Conservation (phyloP, 2,113 vertebrate genomes). For the Cyanocitta stelleri region DNA sequence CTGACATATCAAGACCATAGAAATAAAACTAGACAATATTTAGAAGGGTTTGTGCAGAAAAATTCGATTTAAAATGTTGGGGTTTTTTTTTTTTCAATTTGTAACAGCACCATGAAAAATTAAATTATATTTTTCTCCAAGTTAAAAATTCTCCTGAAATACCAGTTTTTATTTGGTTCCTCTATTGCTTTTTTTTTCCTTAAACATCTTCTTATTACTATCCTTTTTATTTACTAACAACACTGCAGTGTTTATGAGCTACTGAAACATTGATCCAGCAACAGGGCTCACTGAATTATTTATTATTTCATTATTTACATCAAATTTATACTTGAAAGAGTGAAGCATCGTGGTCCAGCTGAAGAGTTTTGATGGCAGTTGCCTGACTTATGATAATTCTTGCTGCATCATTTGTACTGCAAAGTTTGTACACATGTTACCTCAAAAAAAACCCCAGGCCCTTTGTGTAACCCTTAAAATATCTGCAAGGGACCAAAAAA, state of each 20-base stretch:
- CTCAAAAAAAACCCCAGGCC: not conserved
- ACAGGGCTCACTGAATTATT: not conserved
- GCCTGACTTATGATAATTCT: not conserved
- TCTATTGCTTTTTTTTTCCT: not conserved
- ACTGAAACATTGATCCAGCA: not conserved
- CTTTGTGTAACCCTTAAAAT: not conserved
- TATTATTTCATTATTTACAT: not conserved
- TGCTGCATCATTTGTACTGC: not conserved
- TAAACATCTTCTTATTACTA: not conserved
- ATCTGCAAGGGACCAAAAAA: not conserved
- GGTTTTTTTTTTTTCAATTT: not conserved
- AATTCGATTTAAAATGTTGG: accelerated
- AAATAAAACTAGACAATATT: not conserved
- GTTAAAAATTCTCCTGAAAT: not conserved
- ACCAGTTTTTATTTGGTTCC: not conserved
- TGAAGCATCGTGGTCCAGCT: not conserved
- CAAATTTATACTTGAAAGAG: not conserved
- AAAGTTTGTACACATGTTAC: not conserved
- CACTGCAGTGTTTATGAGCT: not conserved
- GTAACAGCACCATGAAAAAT: not conserved
- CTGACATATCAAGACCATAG: not conserved
- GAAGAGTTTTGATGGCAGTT: not conserved
- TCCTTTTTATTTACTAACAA: not conserved
- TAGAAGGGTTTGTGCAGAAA: not conserved
- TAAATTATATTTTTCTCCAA: accelerated